Conservation (phyloP, 30 jellyfish, hydroid and myxozoan genomes). For the Aurelia sp. region DNA sequence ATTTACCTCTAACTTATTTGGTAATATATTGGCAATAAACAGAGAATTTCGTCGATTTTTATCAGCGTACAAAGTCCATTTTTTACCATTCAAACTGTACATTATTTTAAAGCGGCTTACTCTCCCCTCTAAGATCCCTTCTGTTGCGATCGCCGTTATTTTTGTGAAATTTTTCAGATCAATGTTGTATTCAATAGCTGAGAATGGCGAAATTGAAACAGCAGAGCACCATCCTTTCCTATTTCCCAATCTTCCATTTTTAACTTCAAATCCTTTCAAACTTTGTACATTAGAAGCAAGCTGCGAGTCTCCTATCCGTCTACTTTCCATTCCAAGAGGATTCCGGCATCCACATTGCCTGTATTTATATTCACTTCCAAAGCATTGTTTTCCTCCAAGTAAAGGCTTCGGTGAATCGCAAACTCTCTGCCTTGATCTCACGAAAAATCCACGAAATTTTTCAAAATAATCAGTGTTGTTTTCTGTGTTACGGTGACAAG, state of each 20-base stretch:
- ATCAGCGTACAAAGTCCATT: conserved; percentile 50
- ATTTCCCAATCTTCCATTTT: conserved; percentile 48
- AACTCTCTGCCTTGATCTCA: conserved; percentile 49
- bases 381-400: conserved; percentile 71
- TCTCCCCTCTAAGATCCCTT: conserved; percentile 61
- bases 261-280: conserved; percentile 16
- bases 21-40: conserved; percentile 47
- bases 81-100: conserved; percentile 52
- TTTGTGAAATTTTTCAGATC: conserved; percentile 46
- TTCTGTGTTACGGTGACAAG: conserved; percentile 39
- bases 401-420: conserved; percentile 78
- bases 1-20: conserved; percentile 16
- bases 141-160: conserved; percentile 66
- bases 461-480: conserved; percentile 46
- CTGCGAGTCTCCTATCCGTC: conserved; percentile 50
- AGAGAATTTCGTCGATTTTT: conserved; percentile 4
- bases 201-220: conserved; percentile 31
- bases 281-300: conserved; percentile 50
- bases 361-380: conserved; percentile 48
- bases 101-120: conserved; percentile 44
- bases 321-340: conserved; percentile 77
- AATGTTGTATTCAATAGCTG: conserved; percentile 43
- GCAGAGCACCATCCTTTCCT: conserved; percentile 73
- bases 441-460: conserved; percentile 44
- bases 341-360: conserved; percentile 76